phyloP scores from a whole-genome alignment of 2,113 vertebrate genomes.

The Dinomys branickii region DNA sequence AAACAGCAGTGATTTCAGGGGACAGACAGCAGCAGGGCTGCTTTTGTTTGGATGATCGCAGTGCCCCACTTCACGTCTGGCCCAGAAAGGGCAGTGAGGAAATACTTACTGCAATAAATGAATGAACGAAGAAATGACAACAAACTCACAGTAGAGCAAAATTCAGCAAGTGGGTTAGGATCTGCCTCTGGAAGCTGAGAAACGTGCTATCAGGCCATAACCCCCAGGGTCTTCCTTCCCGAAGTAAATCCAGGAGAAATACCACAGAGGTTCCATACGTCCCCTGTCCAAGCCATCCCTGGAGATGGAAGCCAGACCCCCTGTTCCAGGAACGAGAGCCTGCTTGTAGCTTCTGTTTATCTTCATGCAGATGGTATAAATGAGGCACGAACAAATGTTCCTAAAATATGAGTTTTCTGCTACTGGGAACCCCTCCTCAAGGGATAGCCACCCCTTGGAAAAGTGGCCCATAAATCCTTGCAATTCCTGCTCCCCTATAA shows the following conservation, averaged over 20 bases:
- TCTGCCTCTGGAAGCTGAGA: neutral
- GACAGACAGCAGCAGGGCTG: neutral
- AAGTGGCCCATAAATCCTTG: slow-evolving; percentile 51
- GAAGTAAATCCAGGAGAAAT: slow-evolving; percentile 53
- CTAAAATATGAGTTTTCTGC: slow-evolving; percentile 65
- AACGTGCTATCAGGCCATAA: neutral
- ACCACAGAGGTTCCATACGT: neutral
- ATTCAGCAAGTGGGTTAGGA: neutral
- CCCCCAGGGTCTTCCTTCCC: neutral
- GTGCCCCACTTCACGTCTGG: neutral
- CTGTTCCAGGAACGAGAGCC: slow-evolving; percentile 67
- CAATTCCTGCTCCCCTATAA: slow-evolving; percentile 27
- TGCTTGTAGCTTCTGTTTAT: slow-evolving; percentile 75
- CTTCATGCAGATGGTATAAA: slow-evolving; percentile 76
- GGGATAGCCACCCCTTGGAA: neutral
- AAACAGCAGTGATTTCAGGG: neutral
- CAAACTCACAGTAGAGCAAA: neutral
- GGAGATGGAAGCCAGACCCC: slow-evolving; percentile 75
- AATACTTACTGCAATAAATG: neutral
- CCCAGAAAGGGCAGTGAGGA: neutral
- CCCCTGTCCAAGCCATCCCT: neutral
- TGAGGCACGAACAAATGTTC: slow-evolving; percentile 72
- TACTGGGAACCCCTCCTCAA: slow-evolving; percentile 47
- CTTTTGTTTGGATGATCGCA: neutral
- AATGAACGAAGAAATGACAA: neutral